phyloP scores from a whole-genome alignment of 2,888 invertebrate species.

The Cephus runcator region DNA sequence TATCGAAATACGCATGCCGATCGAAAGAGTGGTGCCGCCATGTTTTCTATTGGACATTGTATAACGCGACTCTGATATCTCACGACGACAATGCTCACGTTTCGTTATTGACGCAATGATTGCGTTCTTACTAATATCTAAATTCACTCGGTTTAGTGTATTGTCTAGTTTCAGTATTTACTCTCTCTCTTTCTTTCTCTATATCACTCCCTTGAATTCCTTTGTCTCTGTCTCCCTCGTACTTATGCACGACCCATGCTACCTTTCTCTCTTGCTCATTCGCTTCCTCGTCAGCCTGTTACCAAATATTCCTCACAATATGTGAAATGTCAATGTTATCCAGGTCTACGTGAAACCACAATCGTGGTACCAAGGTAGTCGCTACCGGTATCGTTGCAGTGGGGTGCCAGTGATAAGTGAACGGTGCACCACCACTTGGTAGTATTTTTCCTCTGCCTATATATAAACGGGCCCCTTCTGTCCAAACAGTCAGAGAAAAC shows the following conservation, averaged over 20 bases:
- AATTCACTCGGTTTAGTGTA: background rate
- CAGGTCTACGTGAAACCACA: too few relatives aligned
- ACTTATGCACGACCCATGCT: slow-evolving; percentile 3
- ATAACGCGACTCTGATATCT: slow-evolving; percentile 12
- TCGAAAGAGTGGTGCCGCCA: background rate
- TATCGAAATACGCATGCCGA: background rate
- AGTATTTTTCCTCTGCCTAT: slow-evolving; percentile 42
- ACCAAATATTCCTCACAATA: slow-evolving; percentile 3
- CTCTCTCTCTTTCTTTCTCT: slow-evolving; percentile 1
- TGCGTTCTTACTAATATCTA: slow-evolving; percentile 13
- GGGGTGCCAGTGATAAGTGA: too few relatives aligned
- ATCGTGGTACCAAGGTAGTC: too few relatives aligned
- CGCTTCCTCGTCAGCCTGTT: slow-evolving; percentile 3
- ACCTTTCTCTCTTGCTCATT: background rate
- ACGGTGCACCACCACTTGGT: background rate
- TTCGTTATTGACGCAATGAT: slow-evolving; percentile 22
- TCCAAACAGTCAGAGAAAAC: slow-evolving; percentile 15
- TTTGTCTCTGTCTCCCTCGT: too few relatives aligned
- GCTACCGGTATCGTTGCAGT: too few relatives aligned
- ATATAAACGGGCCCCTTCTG: slow-evolving; percentile 45
- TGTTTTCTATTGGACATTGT: slow-evolving; percentile 14
- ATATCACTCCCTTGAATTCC: slow-evolving; percentile 12
- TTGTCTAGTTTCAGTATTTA: background rate
- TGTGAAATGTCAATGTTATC: too few relatives aligned
- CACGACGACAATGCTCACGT: slow-evolving; percentile 24